Evolutionary conservation across 2,888 invertebrate genomes (phyloP).

Genomic region (Synanthedon myopaeformis): DNA sequence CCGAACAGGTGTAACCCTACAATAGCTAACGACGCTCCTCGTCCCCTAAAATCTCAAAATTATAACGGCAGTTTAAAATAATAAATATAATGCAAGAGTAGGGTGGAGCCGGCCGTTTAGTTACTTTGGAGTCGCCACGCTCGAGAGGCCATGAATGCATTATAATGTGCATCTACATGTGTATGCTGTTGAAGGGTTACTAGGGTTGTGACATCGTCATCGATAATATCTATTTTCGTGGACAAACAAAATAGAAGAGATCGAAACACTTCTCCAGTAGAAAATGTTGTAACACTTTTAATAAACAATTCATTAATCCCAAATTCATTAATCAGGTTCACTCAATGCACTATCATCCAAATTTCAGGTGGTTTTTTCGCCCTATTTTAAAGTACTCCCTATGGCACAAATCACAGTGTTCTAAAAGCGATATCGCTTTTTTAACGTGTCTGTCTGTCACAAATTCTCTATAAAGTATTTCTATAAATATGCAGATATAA

Average conservation of each 20-base stretch:
- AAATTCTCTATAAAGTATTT: too few species aligned
- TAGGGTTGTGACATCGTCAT: slow-evolving; percentile 9
- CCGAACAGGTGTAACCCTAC: slow-evolving; percentile 16
- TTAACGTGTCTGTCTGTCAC: too few species aligned
- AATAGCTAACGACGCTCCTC: slow-evolving; percentile 9
- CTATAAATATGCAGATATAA: too few species aligned
- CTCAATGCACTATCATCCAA: too few species aligned
- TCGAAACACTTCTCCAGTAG: neutral
- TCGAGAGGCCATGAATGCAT: slow-evolving; percentile 66
- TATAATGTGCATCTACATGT: slow-evolving; percentile 39
- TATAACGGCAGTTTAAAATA: slow-evolving; percentile 55
- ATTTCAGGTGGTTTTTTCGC: too few species aligned
- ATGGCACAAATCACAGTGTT: too few species aligned
- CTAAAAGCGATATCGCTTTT: too few species aligned
- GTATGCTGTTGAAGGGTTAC: slow-evolving; percentile 40
- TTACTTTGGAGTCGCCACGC: slow-evolving; percentile 62
- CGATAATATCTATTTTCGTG: neutral
- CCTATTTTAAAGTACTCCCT: too few species aligned
- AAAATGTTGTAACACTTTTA: too few species aligned
- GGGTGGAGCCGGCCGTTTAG: slow-evolving; percentile 37
- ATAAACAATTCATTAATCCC: too few species aligned
- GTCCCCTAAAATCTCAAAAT: slow-evolving; percentile 31
- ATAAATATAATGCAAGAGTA: slow-evolving; percentile 39
- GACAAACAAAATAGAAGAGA: neutral
- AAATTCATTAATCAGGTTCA: too few species aligned